These are phyloP conservation scores for Danaus chrysippus DNA, from an alignment of 2,888 invertebrate genomes.

Conservation along the genomic window DNA sequence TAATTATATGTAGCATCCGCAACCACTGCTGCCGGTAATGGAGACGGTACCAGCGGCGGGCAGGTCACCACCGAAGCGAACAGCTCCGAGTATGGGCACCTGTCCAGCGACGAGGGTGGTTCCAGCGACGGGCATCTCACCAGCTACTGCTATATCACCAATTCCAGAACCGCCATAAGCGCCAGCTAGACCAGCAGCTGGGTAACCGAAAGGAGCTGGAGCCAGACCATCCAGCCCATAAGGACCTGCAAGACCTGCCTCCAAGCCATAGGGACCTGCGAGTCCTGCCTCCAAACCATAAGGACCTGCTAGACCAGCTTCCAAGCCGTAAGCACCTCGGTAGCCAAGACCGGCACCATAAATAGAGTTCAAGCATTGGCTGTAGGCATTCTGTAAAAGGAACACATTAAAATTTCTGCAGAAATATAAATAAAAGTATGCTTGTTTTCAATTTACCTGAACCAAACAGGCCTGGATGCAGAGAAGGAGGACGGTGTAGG, in stretches of 20 bases:
- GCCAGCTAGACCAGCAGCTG: constrained; percentile 14
- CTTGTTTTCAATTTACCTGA: constrained; percentile 32
- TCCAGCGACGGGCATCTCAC: constrained; percentile 46
- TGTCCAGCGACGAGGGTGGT: constrained; percentile 34
- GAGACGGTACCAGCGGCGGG: constrained; percentile 37
- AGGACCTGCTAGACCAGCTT: constrained; percentile 1
- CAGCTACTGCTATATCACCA: constrained; percentile 43
- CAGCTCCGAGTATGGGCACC: constrained; percentile 39
- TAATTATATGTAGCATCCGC: constrained; percentile 30
- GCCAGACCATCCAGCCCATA: background rate
- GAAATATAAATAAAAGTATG: background rate
- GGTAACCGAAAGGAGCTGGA: constrained; percentile 12
- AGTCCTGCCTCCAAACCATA: background rate
- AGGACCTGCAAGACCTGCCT: constrained; percentile 12
- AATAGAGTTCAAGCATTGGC: constrained; percentile 20
- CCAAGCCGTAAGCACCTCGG: background rate
- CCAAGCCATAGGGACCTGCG: background rate
- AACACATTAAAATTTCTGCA: background rate
- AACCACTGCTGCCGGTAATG: constrained; percentile 35
- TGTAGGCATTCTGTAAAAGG: constrained; percentile 24
- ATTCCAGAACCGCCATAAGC: constrained; percentile 39
- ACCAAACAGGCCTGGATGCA: constrained; percentile 40
- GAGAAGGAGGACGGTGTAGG: constrained; percentile 37
- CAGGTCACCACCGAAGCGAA: constrained; percentile 35
- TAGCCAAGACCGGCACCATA: constrained; percentile 27